Percentiles rank a stretch among this genome's conserved stretches.
Evolutionary conservation across 2,797 vertebrate species (phyloP).

Genomic region (Margarornis squamiger): DNA sequence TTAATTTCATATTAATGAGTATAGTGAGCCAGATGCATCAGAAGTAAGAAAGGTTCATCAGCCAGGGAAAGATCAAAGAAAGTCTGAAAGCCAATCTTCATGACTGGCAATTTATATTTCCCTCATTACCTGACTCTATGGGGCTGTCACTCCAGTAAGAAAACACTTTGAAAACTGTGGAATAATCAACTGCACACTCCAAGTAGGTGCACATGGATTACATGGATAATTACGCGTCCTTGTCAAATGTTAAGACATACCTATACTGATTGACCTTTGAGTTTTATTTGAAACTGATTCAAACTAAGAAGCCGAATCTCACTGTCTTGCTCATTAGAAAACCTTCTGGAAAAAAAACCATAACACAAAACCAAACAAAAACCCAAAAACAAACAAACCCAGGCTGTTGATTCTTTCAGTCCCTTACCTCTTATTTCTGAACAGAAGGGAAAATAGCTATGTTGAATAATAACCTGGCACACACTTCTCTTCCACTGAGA

Average conservation of each 20-base stretch:
- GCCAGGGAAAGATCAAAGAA: neutral
- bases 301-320: neutral
- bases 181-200: neutral
- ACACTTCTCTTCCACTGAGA: neutral
- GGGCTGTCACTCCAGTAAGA: neutral
- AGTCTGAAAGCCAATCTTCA: neutral
- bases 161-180: neutral
- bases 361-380: no score
- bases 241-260: neutral
- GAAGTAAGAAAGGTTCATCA: neutral
- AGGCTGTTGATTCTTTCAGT: neutral
- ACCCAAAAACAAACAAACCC: neutral
- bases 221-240: neutral
- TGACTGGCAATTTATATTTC: neutral
- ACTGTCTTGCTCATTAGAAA: neutral
- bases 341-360: neutral
- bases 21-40: neutral
- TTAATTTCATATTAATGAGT: neutral
- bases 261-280: neutral
- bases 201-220: neutral
- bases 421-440: neutral
- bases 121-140: neutral
- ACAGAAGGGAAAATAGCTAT: neutral
- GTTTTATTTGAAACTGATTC: neutral
- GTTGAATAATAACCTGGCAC: neutral